Evolutionary conservation across 2,888 invertebrate species (phyloP), one percentile per base, ranked within the genome.

Genomic region (Bellardia bayeri): DNA sequence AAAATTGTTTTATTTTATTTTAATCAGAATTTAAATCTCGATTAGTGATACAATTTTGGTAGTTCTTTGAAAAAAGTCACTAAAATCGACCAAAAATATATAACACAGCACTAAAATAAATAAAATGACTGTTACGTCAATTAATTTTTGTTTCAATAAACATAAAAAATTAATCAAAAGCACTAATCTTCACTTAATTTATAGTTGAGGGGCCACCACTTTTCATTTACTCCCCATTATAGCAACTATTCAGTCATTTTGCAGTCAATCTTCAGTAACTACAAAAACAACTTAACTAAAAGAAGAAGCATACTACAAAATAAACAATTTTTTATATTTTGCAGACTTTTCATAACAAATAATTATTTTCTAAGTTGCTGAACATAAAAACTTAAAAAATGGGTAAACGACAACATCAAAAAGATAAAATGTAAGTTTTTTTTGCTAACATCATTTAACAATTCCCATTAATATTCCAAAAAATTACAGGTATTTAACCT

Each of bases 371-470:
- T 11, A 30, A n/a, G 5, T 13, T 56, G 23, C 75, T 33, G n/a
- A 49, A 0, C 63, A n/a, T 8, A 79, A 54, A 86, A 89, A 78
- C 2, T 8, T 63, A 58, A 0, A 97, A 95, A 92, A 98, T 98
- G 98, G 98, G 98, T 89, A 98, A 98, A 95, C 95, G 97, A 90
- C 98, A 98, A 92, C 98, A 98, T 94, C 98, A 98, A 92, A 98
- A 98, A 92, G 98, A 98, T 94, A 98, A 98, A 96, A 97, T 98
- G 98, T 97, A 94, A 94, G 94, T 92, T 51, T 78, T 58, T 14
- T 69, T 2, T 4, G 4, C 0, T 7, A 13, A 66, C 83, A 54
- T 76, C 58, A 9, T 45, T 16, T 14, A 5, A 23, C 68, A 6
- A 23, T 11, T 49, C 7, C 7, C 64, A 16, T 16, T n/a, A 6